A percentile compares a stretch with the other conserved stretches of the same genome.
phyloP scores from a whole-genome alignment of 2,888 invertebrate genomes.

The Abrostola triplasia region DNA sequence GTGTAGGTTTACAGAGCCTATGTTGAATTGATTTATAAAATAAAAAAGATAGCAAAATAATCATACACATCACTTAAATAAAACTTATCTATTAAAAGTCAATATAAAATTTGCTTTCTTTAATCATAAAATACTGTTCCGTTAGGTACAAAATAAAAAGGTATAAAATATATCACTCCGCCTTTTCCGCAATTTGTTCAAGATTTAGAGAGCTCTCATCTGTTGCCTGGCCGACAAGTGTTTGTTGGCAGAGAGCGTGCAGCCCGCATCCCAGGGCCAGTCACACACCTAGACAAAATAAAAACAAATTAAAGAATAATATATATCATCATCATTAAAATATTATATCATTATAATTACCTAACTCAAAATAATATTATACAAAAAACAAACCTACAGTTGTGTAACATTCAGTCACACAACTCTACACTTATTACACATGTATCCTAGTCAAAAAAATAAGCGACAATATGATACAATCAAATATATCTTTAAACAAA shows the following conservation, averaged over 20 bases:
- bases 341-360: no score
- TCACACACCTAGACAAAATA: constrained; percentile 69
- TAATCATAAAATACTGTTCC: constrained; percentile 33
- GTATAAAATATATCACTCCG: constrained; percentile 15
- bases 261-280: constrained; percentile 68
- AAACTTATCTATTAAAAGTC: background rate
- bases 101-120: constrained; percentile 7
- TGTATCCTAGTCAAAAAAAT: no score
- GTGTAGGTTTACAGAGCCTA: no score
- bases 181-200: constrained; percentile 7
- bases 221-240: constrained; percentile 31
- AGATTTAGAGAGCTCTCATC: constrained; percentile 13
- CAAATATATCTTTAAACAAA: no score
- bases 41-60: no score
- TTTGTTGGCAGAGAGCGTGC: constrained; percentile 62
- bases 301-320: constrained; percentile 3
- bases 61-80: no score
- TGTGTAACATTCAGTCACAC: no score
- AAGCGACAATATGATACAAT: no score
- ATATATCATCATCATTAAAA: background rate
- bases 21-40: no score
- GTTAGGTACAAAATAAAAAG: constrained; percentile 25
- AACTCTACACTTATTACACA: no score
- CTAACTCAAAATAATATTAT: no score
- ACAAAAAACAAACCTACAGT: no score